Evolutionary conservation across 2,888 invertebrate genomes (phyloP), one percentile per base, ranked within the genome.

Genomic region (Hofmannophila pseudospretella): DNA sequence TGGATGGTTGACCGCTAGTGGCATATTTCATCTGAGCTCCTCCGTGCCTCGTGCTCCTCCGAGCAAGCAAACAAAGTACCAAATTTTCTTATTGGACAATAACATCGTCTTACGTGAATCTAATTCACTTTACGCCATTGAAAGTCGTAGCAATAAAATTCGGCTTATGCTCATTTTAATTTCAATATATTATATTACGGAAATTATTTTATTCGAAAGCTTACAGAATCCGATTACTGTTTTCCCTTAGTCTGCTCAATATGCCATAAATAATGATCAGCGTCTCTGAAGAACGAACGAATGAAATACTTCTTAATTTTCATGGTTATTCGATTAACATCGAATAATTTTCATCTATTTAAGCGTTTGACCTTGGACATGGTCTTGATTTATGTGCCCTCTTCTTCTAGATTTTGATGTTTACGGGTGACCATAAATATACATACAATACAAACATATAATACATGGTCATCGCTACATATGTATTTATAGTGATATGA

Each of bases 221-320:
- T 67, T 56, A 58, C 50, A 61, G 61, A 67, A 61, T 52, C 58
- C 48, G 58, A 67, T 70, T 68, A 64, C 64, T 68, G 60, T 67
- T 70, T 69, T 71, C 61, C 58, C 65, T 64, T 61, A 63, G 63
- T 63, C 63, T 51, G 49, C 49, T 61, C 57, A 63, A 72, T 67
- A 61, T 58, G 58, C 65, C 48, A 71, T 82, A 81, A 81, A 80
- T 82, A 64, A 42, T 53, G 67, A 77, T 81, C 61, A 79, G 51
- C 64, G 73, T 77, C 73, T 51, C 41, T 43, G 41, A 45, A 38
- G 46, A 41, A 47, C 35, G 32, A 45, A 47, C 44, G 34, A 38
- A 50, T 53, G 49, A 47, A 61, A 54, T 54, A 50, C 47, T 62
- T 67, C 70, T 63, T 65, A 63, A 61, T 61, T 54, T 56, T 54